Base-by-base conservation (phyloP, 2,888 invertebrate species). In the Anorthoa munda region DNA sequence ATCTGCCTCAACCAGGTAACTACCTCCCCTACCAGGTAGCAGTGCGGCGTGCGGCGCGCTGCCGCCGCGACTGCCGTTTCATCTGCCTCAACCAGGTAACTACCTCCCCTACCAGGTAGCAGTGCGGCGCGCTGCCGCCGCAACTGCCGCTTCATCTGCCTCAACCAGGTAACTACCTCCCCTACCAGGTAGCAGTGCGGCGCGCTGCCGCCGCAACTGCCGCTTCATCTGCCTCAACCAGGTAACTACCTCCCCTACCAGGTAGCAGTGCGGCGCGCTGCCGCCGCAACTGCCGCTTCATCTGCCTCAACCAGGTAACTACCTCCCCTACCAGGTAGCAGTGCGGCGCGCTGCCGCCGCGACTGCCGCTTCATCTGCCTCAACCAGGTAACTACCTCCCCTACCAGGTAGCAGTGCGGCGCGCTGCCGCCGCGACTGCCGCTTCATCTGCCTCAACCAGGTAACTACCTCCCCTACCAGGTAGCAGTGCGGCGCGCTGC, bases 331-430 rank as follows among this genome's bases (percentile, higher is more conserved):
- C 31, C 31, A 31, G 31, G 31, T 31, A 31, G 26, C 26, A 26
- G 97, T 97, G 90, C 97, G 97, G 96, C 97, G 71, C 78, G 67
- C 55, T 86, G 86, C 75, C 82, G 77, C 74, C 86, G 86, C 77
- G 79, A 79, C 66, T 26, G 26, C 26, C 26, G 26, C 26, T 26
- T 26, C 26, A 26, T 26, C 26, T 26, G 31, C 31, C 31, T 31
- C 26, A 26, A 31, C 31, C 31, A 31, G 31, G 31, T 31, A 31
- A 5, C 31, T 31, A 31, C 31, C 31, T 31, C 31, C 31, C 31
- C 31, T 31, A 31, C 31, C 31, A 31, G 31, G 31, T 26, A 26
- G 26, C 26, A 26, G 26, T 26, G 26, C 26, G 26, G 79, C 76
- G 82, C 92, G 77, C 86, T 92, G 96, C 97, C 86, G 72, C 72